These are phyloP conservation scores for Amblyjoppa proteus DNA, from an alignment of 2,888 invertebrate species.

Conservation along the genomic window DNA sequence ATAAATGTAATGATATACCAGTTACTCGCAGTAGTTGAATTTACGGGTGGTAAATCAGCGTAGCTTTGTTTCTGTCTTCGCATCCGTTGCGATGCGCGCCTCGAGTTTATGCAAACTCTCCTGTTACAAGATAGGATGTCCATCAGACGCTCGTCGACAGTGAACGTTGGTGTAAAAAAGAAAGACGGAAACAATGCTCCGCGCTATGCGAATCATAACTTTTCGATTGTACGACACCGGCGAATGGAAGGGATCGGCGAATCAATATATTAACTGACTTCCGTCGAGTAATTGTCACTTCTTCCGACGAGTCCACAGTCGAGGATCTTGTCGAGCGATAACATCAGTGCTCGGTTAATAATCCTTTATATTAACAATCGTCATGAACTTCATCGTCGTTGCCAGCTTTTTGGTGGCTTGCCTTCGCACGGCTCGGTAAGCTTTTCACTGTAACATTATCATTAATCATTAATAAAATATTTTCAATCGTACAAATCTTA, in stretches of 20 bases:
- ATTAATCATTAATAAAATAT: background rate
- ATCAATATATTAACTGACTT: slow-evolving; percentile 55
- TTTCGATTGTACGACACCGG: slow-evolving; percentile 12
- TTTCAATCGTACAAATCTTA: too few relatives aligned
- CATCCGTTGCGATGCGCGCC: slow-evolving; percentile 14
- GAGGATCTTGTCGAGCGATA: background rate
- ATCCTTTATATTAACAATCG: background rate
- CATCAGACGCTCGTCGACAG: slow-evolving; percentile 23
- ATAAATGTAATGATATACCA: background rate
- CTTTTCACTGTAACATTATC: background rate
- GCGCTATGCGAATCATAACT: slow-evolving; percentile 7
- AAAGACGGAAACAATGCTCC: slow-evolving; percentile 25
- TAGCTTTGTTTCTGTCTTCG: slow-evolving; percentile 15
- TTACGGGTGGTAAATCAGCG: background rate
- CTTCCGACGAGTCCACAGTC: slow-evolving; percentile 27
- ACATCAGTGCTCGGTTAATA: background rate
- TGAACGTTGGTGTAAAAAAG: slow-evolving; percentile 7
- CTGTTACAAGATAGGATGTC: slow-evolving; percentile 46
- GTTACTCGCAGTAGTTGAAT: background rate
- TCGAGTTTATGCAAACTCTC: slow-evolving; percentile 40
- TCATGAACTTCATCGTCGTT: slow-evolving; percentile 37
- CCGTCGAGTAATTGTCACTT: slow-evolving; percentile 48
- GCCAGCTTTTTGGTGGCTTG: slow-evolving; percentile 22
- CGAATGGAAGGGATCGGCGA: slow-evolving; percentile 51
- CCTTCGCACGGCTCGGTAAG: slow-evolving; percentile 32